Evolutionary conservation across 2,113 vertebrate genomes (phyloP).

Genomic region (Aramus guarauna): DNA sequence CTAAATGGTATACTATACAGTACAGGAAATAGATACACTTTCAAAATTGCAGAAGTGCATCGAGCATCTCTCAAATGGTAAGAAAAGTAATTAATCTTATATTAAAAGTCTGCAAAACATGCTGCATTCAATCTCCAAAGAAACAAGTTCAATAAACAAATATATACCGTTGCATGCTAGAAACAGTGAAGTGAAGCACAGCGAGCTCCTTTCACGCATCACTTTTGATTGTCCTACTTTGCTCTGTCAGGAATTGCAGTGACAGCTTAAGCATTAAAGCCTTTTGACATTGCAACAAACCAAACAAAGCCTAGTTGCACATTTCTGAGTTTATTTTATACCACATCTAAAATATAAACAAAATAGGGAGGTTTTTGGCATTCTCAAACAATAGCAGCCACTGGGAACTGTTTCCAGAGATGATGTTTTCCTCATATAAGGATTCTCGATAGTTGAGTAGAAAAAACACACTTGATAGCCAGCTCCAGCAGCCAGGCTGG

Average conservation of each 20-base stretch:
- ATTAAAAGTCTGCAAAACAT: background rate
- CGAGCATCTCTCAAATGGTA: background rate
- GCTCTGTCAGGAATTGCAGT: background rate
- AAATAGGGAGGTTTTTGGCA: background rate
- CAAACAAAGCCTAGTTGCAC: background rate
- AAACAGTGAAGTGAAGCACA: background rate
- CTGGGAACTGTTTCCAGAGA: background rate
- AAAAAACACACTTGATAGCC: conserved; percentile 15
- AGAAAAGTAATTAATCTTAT: background rate
- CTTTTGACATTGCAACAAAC: conserved; percentile 20
- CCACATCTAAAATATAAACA: background rate
- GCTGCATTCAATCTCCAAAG: background rate
- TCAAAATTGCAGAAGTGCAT: background rate
- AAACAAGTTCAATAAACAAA: background rate
- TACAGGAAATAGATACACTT: background rate
- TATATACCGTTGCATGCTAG: background rate
- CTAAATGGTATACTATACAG: background rate
- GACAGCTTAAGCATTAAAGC: background rate
- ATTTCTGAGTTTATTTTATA: conserved; percentile 15
- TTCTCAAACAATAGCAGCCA: background rate
- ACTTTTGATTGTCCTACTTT: conserved; percentile 55
- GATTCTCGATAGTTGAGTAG: background rate
- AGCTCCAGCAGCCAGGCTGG: conserved; percentile 45
- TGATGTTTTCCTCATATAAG: background rate
- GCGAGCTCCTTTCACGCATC: conserved; percentile 4